Evolutionary conservation across 2,113 vertebrate genomes (phyloP), one percentile per base, ranked within the genome.

Genomic region (Otolemur garnettii): DNA sequence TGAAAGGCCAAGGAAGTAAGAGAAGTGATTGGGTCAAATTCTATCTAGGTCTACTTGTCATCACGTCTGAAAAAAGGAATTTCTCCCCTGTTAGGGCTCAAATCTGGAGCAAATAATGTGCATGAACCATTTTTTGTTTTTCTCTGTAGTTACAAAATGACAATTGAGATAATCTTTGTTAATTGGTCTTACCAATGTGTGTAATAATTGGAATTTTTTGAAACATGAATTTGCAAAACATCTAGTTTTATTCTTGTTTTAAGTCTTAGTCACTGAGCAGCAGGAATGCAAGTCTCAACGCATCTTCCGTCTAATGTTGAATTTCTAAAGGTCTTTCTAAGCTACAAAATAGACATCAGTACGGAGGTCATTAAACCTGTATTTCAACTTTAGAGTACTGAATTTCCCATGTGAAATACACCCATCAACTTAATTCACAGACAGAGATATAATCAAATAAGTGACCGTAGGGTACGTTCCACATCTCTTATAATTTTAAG

Each of bases 281-380:
- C 42, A 57, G 77, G 59, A 69, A 91, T 33, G 26, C 22, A 74
- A 42, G 68, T 57, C 57, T 94, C n/a, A 45, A 30, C 78, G 18
- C 74, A 42, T 38, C 45, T 62, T 71, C 53, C 85, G 68, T 26
- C 24, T 83, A 59, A 8, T 55, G 22, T 81, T 94, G 92, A 94
- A 93, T 96, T 96, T 93, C 83, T 86, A 38, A 71, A 84, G 69
- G 17, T 79, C 90, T 91, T 80, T 88, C 93, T 69, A 96, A 96
- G 68, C 69, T 90, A 89, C 93, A 97, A 93, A 96, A 87, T 82
- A 96, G 90, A 96, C 42, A 91, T 87, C 7, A 69, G 77, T 35
- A 87, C 79, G 93, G 81, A 97, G 87, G 85, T 94, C 88, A 91
- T 84, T 96, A 94, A 95, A 93, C 72, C 90, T 92, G 69, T 80